Percentiles rank a stretch among this genome's conserved stretches.
Evolutionary conservation across 2,888 invertebrate species (phyloP).

Genomic region (Caenorhabditis wallacei): DNA sequence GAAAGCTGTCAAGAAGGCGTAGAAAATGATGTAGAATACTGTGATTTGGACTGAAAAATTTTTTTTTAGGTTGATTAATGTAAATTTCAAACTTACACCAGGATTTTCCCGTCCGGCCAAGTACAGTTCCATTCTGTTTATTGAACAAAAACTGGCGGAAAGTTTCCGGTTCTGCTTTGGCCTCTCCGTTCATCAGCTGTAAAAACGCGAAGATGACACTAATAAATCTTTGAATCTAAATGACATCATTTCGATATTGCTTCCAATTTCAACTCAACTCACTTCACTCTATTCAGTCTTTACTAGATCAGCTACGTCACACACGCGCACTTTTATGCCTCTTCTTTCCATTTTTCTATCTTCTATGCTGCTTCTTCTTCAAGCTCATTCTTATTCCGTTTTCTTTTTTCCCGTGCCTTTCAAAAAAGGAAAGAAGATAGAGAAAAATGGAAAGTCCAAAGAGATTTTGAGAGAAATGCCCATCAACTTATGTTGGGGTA

Average conservation of each 20-base stretch:
- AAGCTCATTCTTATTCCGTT: constrained; percentile 38
- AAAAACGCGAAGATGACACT: too few species aligned
- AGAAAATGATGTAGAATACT: constrained; percentile 96
- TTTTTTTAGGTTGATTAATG: background rate
- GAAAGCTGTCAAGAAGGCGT: constrained; percentile 93
- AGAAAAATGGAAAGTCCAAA: constrained; percentile 33
- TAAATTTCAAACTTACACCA: constrained; percentile 75
- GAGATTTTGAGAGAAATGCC: constrained; percentile 22
- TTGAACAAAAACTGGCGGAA: constrained; percentile 81
- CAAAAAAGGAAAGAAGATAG: constrained; percentile 4
- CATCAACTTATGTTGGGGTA: constrained; percentile 22
- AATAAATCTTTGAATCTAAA: constrained; percentile 12
- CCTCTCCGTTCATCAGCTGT: constrained; percentile 81
- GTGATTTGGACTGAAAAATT: constrained; percentile 91
- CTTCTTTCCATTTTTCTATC: constrained; percentile 37
- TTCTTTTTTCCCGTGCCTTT: constrained; percentile 30
- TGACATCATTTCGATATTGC: constrained; percentile 8
- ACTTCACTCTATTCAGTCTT: constrained; percentile 61
- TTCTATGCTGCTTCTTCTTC: constrained; percentile 43
- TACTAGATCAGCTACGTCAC: constrained; percentile 68
- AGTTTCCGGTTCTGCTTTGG: constrained; percentile 69
- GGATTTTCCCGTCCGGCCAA: constrained; percentile 81
- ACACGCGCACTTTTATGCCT: constrained; percentile 30
- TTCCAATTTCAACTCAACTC: constrained; percentile 30
- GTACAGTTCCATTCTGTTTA: constrained; percentile 78